Conservation (phyloP, 2,113 vertebrate species). For the Toxostoma redivivum region DNA sequence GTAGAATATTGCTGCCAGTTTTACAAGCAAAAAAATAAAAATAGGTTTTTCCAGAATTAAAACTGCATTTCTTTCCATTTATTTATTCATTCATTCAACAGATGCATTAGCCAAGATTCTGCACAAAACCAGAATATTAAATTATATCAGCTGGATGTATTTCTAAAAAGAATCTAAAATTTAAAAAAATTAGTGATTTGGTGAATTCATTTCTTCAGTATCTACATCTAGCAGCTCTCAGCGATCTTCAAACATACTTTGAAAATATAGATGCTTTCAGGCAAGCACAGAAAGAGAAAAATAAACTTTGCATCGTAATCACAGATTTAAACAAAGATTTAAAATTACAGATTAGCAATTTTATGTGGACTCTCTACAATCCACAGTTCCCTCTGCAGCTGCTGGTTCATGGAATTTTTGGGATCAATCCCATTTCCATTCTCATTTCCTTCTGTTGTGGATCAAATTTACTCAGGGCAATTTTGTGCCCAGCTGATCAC, state of each 20-base stretch:
- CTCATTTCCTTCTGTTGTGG: not conserved
- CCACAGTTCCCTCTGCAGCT: slow-evolving; percentile 24
- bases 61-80: slow-evolving; percentile 55
- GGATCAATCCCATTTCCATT: slow-evolving; percentile 5
- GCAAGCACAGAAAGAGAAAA: slow-evolving; percentile 15
- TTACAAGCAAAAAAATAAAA: slow-evolving; percentile 39
- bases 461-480: not conserved
- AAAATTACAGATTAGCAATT: slow-evolving; percentile 35
- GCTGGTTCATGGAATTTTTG: not conserved
- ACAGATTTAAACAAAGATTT: slow-evolving; percentile 43
- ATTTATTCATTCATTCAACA: slow-evolving; percentile 55
- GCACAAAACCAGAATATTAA: slow-evolving; percentile 39
- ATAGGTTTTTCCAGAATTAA: slow-evolving; percentile 44
- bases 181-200: not conserved
- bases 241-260: not conserved
- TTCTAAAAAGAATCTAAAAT: slow-evolving; percentile 21
- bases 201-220: slow-evolving; percentile 22
- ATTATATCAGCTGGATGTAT: slow-evolving; percentile 35
- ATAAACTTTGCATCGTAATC: not conserved
- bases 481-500: not conserved
- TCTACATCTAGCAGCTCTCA: not conserved
- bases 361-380: not conserved
- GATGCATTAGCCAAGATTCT: slow-evolving; percentile 37
- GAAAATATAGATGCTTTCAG: not conserved
- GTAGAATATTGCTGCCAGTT: slow-evolving; percentile 36